These are phyloP conservation scores for Nyctalus aviator DNA, from an alignment of 2,797 vertebrate genomes.

Conservation along the genomic window DNA sequence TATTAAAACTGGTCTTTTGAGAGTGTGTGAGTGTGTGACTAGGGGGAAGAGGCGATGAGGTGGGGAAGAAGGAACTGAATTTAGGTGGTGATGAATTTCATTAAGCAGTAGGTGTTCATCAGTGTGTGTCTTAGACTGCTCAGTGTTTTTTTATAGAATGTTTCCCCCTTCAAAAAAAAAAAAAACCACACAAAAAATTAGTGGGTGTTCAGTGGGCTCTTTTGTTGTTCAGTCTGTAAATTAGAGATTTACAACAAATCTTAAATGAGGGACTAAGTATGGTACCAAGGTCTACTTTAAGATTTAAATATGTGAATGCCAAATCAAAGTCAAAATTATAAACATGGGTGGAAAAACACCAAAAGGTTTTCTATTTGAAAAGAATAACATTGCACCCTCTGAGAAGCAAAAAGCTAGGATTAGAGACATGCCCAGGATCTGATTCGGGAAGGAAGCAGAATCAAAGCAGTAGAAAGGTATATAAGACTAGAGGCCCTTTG, in stretches of 20 bases:
- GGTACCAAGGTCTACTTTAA: slow-evolving; percentile 63
- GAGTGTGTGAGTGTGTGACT: neutral
- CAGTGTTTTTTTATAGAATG: slow-evolving; percentile 46
- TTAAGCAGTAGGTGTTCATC: slow-evolving; percentile 77
- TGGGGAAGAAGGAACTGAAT: slow-evolving; percentile 74
- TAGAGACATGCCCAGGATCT: neutral
- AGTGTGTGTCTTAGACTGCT: slow-evolving; percentile 56
- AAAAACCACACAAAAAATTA: neutral
- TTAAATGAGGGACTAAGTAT: slow-evolving; percentile 79
- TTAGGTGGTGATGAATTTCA: slow-evolving; percentile 71
- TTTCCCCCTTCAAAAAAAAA: slow-evolving; percentile 55
- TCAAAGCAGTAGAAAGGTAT: neutral
- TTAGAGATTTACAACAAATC: slow-evolving; percentile 77
- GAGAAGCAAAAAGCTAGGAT: slow-evolving; percentile 21
- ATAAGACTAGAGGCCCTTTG: neutral
- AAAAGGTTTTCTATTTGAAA: slow-evolving; percentile 64
- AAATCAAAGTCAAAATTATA: slow-evolving; percentile 65
- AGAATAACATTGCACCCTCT: slow-evolving; percentile 46
- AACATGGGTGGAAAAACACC: slow-evolving; percentile 62
- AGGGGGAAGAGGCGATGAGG: neutral
- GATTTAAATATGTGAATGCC: slow-evolving; percentile 72
- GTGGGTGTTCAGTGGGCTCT: slow-evolving; percentile 49
- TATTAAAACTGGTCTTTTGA: neutral
- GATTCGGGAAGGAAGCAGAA: neutral
- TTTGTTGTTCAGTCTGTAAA: slow-evolving; percentile 77